Conservation (phyloP, 1,140 invertebrate species). For the Hestina assimilis region DNA sequence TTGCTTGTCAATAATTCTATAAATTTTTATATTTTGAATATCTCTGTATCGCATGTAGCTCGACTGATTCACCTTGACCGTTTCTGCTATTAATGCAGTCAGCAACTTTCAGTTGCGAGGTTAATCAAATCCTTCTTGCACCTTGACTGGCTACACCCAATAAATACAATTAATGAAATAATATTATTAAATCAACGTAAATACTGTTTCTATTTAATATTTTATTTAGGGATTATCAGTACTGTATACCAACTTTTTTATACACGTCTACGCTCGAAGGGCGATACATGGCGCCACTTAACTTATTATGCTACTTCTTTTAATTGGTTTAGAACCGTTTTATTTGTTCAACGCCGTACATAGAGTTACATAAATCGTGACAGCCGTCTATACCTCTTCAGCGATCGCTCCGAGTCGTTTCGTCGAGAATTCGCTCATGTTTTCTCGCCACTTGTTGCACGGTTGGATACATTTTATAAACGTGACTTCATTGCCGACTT, state of each 20-base stretch:
- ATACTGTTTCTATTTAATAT: not conserved
- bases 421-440: conserved; percentile 30
- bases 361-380: conserved; percentile 30
- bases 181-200: not conserved
- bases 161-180: not conserved
- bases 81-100: conserved; percentile 45
- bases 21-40: not conserved
- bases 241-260: not conserved
- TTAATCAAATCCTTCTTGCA: conserved; percentile 30
- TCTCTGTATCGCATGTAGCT: conserved; percentile 13
- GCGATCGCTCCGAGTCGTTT: conserved; percentile 32
- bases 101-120: conserved; percentile 67
- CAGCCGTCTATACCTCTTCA: conserved; percentile 11
- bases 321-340: conserved; percentile 27
- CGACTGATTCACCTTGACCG: conserved; percentile 63
- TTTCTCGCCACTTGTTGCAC: conserved; percentile 65
- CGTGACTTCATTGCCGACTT: conserved; percentile 62
- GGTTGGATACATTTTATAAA: conserved; percentile 54
- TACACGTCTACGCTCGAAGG: not conserved
- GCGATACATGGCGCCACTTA: conserved; percentile 10
- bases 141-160: conserved; percentile 7
- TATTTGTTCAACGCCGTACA: conserved; percentile 21
- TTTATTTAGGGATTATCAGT: not conserved
- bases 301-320: conserved; percentile 18
- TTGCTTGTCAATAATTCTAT: not conserved